A percentile compares a stretch with the other conserved stretches of the same genome.
phyloP scores from a whole-genome alignment of 2,888 invertebrate genomes.

The Nomada ferruginata region DNA sequence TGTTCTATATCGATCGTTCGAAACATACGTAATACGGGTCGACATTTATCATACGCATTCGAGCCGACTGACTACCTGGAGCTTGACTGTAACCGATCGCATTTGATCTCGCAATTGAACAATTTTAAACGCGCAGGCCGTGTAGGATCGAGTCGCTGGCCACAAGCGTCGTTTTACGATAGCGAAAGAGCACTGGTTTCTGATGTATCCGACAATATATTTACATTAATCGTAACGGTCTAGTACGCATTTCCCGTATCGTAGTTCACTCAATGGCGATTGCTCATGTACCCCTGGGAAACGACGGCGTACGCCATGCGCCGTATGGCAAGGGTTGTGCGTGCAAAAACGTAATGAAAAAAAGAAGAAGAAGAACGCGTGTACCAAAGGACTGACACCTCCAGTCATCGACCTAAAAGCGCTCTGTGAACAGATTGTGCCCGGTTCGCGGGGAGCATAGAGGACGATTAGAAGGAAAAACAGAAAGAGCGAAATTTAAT shows the following conservation, averaged over 20 bases:
- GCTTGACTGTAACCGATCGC: background rate
- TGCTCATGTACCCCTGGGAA: constrained; percentile 53
- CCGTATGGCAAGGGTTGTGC: background rate
- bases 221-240: constrained; percentile 74
- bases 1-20: background rate
- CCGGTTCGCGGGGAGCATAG: background rate
- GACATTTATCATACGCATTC: background rate
- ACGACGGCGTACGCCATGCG: constrained; percentile 6
- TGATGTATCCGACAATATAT: constrained; percentile 77
- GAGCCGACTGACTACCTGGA: background rate
- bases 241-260: constrained; percentile 71
- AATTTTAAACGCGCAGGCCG: background rate
- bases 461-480: background rate
- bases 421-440: background rate
- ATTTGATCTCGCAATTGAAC: background rate
- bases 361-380: background rate
- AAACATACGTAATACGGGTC: background rate
- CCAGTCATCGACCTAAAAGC: constrained; percentile 13
- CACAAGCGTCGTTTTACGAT: constrained; percentile 34
- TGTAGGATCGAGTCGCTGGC: background rate
- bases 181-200: constrained; percentile 45
- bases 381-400: background rate
- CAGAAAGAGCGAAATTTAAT: background rate
- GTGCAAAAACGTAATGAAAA: background rate
- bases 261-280: constrained; percentile 72